A percentile compares a stretch with the other conserved stretches of the same genome.
Conservation (phyloP, 2,797 vertebrate species). For the Epinephelus coioides region DNA sequence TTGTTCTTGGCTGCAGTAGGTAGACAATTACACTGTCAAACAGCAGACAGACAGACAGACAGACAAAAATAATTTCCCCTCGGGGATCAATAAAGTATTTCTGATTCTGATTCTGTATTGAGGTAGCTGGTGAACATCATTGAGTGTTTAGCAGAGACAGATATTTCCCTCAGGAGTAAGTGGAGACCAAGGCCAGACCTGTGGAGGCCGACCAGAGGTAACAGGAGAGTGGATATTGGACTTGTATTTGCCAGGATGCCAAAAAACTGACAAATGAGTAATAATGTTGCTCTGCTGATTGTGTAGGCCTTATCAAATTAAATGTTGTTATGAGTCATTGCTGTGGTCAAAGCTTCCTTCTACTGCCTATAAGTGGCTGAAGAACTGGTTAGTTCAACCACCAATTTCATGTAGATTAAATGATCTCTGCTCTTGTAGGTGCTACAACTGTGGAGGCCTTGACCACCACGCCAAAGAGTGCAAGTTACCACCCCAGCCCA, state of each 20-base stretch:
- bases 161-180: not conserved
- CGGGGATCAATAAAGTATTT: no score
- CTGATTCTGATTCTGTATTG: no score
- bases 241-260: not conserved
- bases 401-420: not conserved
- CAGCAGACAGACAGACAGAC: no score
- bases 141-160: not conserved
- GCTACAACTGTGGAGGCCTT: constrained; percentile 97
- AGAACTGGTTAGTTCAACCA: not conserved
- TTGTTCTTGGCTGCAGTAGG: no score
- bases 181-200: no score
- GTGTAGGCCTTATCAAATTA: not conserved
- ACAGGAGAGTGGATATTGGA: not conserved
- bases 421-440: constrained; percentile 79
- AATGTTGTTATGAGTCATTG: no score
- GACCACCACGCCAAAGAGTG: constrained; percentile 99
- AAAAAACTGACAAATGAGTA: not conserved
- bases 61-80: not conserved
- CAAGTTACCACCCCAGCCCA: constrained; percentile 96
- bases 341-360: no score
- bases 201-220: no score
- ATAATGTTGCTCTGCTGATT: not conserved
- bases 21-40: no score
- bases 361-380: no score
- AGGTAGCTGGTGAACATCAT: not conserved